phyloP scores from a whole-genome alignment of 2,113 vertebrate genomes.

The Aptenodytes patagonicus region DNA sequence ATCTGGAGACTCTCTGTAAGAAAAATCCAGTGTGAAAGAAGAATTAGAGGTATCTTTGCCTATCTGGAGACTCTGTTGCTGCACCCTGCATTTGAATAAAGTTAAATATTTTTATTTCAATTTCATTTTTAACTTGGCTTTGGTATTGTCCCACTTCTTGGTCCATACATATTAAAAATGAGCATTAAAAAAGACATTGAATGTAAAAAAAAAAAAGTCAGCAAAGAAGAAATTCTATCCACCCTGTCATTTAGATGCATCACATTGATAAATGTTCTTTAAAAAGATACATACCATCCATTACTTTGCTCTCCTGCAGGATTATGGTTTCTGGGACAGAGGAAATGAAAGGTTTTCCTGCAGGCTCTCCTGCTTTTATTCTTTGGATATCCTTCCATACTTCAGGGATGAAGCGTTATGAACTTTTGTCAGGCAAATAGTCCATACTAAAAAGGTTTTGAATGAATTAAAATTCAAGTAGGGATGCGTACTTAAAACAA shows the following conservation, averaged over 20 bases:
- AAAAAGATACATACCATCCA: conserved; percentile 30
- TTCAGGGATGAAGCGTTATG: conserved; percentile 2
- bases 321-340: conserved; percentile 54
- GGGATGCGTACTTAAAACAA: conserved; percentile 20
- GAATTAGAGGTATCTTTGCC: neutral
- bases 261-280: neutral
- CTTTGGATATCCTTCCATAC: conserved; percentile 2
- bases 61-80: neutral
- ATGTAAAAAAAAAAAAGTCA: neutral
- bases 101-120: neutral
- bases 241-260: conserved; percentile 9
- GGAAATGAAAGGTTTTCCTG: conserved; percentile 72
- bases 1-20: neutral
- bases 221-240: neutral
- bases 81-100: neutral
- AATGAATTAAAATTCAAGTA: conserved; percentile 20
- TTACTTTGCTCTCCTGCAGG: conserved; percentile 35
- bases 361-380: conserved; percentile 22
- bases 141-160: neutral
- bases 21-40: neutral
- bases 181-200: neutral
- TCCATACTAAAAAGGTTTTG: neutral
- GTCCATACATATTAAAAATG: neutral
- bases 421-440: conserved; percentile 5
- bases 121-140: neutral